phyloP scores from a whole-genome alignment of 2,113 vertebrate genomes.

The Campylorhamphus procurvoides region DNA sequence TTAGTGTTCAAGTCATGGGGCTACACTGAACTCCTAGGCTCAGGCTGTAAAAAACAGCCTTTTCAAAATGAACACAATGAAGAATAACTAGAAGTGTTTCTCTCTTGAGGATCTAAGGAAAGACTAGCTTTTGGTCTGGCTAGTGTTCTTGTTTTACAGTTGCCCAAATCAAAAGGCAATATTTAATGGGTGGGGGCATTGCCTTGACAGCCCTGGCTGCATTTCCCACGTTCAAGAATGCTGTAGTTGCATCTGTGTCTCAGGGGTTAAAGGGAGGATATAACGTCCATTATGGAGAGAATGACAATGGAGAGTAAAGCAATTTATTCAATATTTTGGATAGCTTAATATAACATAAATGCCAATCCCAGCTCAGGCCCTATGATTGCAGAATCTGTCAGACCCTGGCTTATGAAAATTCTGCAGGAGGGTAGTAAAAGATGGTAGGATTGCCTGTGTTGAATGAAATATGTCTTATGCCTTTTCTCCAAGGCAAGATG shows the following conservation, averaged over 20 bases:
- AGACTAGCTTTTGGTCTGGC: background rate
- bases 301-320: background rate
- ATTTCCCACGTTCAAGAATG: background rate
- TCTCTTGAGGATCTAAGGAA: background rate
- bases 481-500: background rate
- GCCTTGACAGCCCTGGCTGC: background rate
- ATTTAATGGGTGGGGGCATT: background rate
- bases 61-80: background rate
- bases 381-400: background rate
- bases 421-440: background rate
- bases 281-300: background rate
- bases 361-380: background rate
- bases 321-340: background rate
- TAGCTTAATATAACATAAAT: background rate
- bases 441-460: background rate
- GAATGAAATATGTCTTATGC: background rate
- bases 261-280: background rate
- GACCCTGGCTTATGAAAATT: background rate
- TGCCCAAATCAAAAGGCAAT: background rate
- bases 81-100: background rate
- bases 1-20: background rate
- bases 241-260: background rate
- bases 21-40: background rate
- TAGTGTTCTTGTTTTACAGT: background rate
- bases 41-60: fast-evolving